Evolutionary conservation across 2,888 invertebrate genomes (phyloP).

Genomic region (Philereme transversata): DNA sequence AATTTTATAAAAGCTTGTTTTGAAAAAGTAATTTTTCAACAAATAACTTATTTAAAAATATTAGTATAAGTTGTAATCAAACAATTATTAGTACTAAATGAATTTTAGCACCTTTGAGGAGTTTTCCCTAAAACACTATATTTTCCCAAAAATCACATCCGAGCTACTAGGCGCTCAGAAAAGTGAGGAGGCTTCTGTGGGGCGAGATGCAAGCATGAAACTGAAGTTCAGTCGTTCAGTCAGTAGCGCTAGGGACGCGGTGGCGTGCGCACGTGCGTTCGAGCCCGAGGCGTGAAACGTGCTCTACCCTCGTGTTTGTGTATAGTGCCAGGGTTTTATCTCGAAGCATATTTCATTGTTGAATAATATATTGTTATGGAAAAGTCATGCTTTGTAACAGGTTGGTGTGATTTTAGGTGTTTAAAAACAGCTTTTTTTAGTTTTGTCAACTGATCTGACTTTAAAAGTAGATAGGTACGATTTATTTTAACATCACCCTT

Average conservation of each 20-base stretch:
- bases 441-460: too few species aligned
- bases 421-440: neutral
- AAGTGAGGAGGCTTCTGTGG: slow-evolving; percentile 50
- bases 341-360: slow-evolving; percentile 28
- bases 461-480: too few species aligned
- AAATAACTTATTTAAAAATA: too few species aligned
- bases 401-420: slow-evolving; percentile 29
- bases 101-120: too few species aligned
- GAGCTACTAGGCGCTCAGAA: slow-evolving; percentile 63
- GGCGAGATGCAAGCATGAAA: slow-evolving; percentile 59
- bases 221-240: slow-evolving; percentile 59
- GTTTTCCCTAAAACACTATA: slow-evolving; percentile 44
- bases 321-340: slow-evolving; percentile 35
- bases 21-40: too few species aligned
- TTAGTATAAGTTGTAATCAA: too few species aligned
- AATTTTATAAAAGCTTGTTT: too few species aligned
- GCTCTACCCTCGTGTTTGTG: slow-evolving; percentile 39
- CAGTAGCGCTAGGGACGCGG: slow-evolving; percentile 71
- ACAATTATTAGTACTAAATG: too few species aligned
- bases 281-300: slow-evolving; percentile 27
- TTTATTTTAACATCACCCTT: too few species aligned
- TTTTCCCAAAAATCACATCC: slow-evolving; percentile 47
- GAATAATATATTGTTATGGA: slow-evolving; percentile 29
- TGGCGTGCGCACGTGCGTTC: slow-evolving; percentile 57
- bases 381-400: slow-evolving; percentile 34